Evolutionary conservation across 2,888 invertebrate genomes (phyloP).

Genomic region (Epinotia nisella): DNA sequence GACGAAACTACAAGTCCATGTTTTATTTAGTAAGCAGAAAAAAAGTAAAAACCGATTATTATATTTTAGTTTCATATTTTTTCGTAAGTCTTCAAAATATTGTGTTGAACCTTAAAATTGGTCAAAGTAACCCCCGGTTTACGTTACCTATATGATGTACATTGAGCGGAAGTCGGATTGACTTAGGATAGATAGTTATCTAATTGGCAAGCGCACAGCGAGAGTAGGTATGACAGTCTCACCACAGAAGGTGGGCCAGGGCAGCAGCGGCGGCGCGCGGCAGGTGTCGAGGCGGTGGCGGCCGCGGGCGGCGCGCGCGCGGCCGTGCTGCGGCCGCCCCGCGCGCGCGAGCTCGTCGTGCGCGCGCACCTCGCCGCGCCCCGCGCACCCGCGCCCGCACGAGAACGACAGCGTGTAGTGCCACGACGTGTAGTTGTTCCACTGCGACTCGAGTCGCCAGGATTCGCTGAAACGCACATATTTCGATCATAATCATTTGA

Average conservation of each 20-base stretch:
- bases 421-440: conserved; percentile 65
- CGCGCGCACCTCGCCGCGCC: conserved; percentile 51
- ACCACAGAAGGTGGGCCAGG: conserved; percentile 23
- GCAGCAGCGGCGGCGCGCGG: conserved; percentile 10
- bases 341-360: conserved; percentile 19
- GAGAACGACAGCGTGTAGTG: conserved; percentile 58
- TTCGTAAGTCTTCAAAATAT: too few species aligned
- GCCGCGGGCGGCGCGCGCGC: neutral
- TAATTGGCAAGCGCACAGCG: too few species aligned
- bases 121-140: too few species aligned
- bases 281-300: neutral
- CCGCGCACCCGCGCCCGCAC: conserved; percentile 63
- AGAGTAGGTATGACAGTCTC: neutral
- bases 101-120: too few species aligned
- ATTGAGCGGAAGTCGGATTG: too few species aligned
- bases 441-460: conserved; percentile 63
- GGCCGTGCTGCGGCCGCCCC: conserved; percentile 13
- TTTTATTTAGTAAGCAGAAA: too few species aligned
- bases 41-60: too few species aligned
- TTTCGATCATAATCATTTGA: too few species aligned
- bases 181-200: too few species aligned
- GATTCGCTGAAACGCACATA: conserved; percentile 51
- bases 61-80: too few species aligned
- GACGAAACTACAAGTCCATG: too few species aligned
- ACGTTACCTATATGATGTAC: too few species aligned